Conservation (phyloP, 2,797 vertebrate species). For the Danio albolineatus region DNA sequence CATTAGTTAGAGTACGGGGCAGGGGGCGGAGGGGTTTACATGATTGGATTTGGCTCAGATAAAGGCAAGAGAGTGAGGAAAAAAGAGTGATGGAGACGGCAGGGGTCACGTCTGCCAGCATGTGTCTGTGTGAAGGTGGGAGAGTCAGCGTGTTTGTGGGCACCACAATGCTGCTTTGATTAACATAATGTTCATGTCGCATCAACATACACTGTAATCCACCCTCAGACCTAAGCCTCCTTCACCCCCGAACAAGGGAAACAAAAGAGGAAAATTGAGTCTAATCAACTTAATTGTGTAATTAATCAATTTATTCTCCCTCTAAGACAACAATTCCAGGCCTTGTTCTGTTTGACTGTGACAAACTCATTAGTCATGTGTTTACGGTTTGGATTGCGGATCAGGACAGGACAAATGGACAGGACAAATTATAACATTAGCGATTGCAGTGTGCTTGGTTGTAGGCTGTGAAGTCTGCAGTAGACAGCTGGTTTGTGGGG, state of each 20-base stretch:
- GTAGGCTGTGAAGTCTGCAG: not conserved
- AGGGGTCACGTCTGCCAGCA: slow-evolving; percentile 43
- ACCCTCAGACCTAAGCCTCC: slow-evolving; percentile 13
- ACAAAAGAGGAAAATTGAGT: slow-evolving; percentile 29
- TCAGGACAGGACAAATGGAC: slow-evolving; percentile 16
- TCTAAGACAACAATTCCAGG: not conserved
- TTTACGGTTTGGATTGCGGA: not conserved
- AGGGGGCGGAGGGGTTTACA: slow-evolving; percentile 28
- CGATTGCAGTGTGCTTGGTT: not conserved
- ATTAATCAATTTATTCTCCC: slow-evolving; percentile 19
- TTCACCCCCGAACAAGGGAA: not conserved
- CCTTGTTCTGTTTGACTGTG: not conserved
- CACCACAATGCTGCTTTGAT: slow-evolving; percentile 53
- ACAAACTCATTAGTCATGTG: not conserved
- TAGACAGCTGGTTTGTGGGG: not conserved
- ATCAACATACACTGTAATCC: slow-evolving; percentile 48
- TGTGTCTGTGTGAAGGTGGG: slow-evolving; percentile 41
- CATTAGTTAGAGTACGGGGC: slow-evolving; percentile 34
- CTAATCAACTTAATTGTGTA: slow-evolving; percentile 38
- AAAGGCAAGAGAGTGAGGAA: slow-evolving; percentile 15
- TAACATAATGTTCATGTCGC: slow-evolving; percentile 53
- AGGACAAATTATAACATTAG: slow-evolving; percentile 12
- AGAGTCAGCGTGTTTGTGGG: slow-evolving; percentile 49
- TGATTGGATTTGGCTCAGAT: slow-evolving; percentile 49
- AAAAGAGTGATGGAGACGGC: slow-evolving; percentile 4